Percentiles rank a stretch among this genome's conserved stretches.
Evolutionary conservation across 1,140 invertebrate species (phyloP).

Genomic region (Drosophila setifemur): DNA sequence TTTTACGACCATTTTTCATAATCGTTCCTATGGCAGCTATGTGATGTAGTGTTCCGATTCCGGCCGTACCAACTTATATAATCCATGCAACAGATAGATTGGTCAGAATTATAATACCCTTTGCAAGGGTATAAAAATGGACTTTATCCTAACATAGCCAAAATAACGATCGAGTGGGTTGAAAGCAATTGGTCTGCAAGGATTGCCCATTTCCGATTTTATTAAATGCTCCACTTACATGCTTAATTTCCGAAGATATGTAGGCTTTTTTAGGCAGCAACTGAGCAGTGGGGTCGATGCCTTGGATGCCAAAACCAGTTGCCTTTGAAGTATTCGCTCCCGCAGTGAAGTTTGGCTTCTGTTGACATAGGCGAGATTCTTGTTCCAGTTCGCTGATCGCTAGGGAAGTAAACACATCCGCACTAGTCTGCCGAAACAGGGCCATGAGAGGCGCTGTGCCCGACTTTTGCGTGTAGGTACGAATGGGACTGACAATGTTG

Average conservation of each 20-base stretch:
- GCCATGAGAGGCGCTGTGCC: conserved; percentile 69
- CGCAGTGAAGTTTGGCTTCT: not conserved
- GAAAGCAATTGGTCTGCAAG: too few species aligned
- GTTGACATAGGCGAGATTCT: conserved; percentile 51
- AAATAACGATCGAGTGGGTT: not conserved
- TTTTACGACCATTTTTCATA: too few species aligned
- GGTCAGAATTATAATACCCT: too few species aligned
- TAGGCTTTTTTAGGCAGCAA: conserved; percentile 78
- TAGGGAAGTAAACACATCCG: conserved; percentile 33
- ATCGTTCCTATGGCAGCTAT: too few species aligned
- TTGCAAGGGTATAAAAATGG: too few species aligned
- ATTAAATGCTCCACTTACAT: too few species aligned
- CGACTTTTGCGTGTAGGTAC: conserved; percentile 81
- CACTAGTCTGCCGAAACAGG: conserved; percentile 36
- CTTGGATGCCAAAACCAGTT: not conserved
- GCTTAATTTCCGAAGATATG: conserved; percentile 72
- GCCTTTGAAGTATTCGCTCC: not conserved
- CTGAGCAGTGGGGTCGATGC: conserved; percentile 15
- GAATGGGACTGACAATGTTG: conserved; percentile 82
- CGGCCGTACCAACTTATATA: too few species aligned
- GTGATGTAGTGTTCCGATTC: too few species aligned
- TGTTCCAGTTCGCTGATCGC: conserved; percentile 56
- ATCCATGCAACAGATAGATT: too few species aligned
- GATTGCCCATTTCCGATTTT: too few species aligned
- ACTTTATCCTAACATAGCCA: not conserved